Evolutionary conservation across 1,140 invertebrate genomes (phyloP).

Genomic region (Ceratoteleas bidentatus): DNA sequence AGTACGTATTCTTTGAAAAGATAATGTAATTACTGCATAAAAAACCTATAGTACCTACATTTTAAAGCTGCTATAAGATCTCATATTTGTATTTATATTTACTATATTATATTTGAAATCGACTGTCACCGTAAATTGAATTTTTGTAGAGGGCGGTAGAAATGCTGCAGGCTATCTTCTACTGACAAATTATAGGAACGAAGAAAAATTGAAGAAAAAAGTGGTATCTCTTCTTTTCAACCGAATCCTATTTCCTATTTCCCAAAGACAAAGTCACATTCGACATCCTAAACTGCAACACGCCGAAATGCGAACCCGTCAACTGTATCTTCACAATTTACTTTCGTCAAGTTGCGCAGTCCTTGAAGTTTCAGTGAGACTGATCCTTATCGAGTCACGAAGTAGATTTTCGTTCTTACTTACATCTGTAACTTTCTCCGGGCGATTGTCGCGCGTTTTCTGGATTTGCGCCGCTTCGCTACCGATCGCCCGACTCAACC

Average conservation of each 20-base stretch:
- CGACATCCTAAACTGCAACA: neutral
- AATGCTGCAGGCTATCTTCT: too few species aligned
- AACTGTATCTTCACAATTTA: slow-evolving; percentile 48
- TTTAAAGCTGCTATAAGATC: too few species aligned
- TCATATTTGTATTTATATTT: too few species aligned
- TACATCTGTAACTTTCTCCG: slow-evolving; percentile 57
- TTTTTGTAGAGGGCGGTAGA: too few species aligned
- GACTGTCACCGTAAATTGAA: too few species aligned
- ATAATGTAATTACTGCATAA: too few species aligned
- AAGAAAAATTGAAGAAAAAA: too few species aligned
- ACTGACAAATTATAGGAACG: too few species aligned
- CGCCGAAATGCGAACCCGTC: slow-evolving; percentile 30
- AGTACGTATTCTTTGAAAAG: too few species aligned
- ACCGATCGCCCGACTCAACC: slow-evolving; percentile 24
- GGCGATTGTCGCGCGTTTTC: slow-evolving; percentile 23
- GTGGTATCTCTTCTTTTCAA: neutral
- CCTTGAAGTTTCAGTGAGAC: slow-evolving; percentile 55
- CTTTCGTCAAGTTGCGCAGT: slow-evolving; percentile 51
- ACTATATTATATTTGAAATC: too few species aligned
- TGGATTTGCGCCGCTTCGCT: slow-evolving; percentile 17
- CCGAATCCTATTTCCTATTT: too few species aligned
- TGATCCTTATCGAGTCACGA: slow-evolving; percentile 62
- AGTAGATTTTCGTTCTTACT: slow-evolving; percentile 56
- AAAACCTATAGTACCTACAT: too few species aligned
- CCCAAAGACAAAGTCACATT: neutral